Evolutionary conservation across 2,797 vertebrate species (phyloP).

Genomic region (Sciurus carolinensis): DNA sequence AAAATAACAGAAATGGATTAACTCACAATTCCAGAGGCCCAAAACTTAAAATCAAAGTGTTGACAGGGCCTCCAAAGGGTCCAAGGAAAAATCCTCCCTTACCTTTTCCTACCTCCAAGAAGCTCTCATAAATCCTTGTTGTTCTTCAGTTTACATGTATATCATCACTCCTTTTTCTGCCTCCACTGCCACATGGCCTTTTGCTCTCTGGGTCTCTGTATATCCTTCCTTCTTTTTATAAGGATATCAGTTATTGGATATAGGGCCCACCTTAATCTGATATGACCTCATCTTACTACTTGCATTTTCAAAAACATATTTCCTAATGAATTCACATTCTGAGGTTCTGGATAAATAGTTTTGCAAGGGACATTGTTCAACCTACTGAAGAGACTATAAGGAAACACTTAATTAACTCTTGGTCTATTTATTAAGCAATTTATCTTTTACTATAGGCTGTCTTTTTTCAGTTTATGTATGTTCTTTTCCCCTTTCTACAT

Average conservation of each 20-base stretch:
- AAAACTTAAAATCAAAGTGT: too few species aligned
- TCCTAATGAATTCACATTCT: not conserved
- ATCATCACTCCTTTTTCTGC: not conserved
- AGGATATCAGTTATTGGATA: not conserved
- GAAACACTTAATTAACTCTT: conserved; percentile 40
- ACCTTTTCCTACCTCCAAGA: not conserved
- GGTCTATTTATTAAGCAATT: not conserved
- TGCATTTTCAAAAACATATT: not conserved
- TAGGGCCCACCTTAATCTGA: not conserved
- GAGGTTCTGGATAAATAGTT: not conserved
- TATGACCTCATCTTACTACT: not conserved
- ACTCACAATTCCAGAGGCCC: not conserved
- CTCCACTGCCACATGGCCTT: not conserved
- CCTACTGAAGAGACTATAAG: not conserved
- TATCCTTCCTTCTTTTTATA: not conserved
- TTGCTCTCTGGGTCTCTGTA: not conserved
- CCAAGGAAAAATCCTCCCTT: not conserved
- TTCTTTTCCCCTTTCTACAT: not conserved
- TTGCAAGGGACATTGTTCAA: not conserved
- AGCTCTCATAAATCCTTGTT: not conserved
- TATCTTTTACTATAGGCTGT: not conserved
- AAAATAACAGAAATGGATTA: conserved; percentile 11
- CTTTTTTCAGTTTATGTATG: not conserved
- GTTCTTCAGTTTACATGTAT: not conserved
- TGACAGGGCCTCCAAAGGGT: not conserved